Evolutionary conservation across 2,113 vertebrate species (phyloP).

Genomic region (Tichodroma muraria): DNA sequence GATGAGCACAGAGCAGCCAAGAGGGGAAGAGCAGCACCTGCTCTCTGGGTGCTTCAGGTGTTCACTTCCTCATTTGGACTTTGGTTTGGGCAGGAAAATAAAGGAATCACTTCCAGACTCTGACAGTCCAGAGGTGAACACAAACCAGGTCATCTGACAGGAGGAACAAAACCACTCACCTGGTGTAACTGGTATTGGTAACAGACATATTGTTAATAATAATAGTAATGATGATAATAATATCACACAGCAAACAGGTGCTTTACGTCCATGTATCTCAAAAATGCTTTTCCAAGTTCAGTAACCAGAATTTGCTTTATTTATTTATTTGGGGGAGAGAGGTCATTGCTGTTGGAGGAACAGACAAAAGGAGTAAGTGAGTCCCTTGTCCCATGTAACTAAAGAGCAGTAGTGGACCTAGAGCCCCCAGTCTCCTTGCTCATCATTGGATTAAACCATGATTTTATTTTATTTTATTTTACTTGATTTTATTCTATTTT

Average conservation of each 20-base stretch:
- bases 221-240: conserved; percentile 28
- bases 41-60: not conserved
- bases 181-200: not conserved
- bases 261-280: conserved; percentile 7
- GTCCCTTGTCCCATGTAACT: not conserved
- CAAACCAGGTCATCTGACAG: not conserved
- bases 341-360: not conserved
- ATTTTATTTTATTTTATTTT: not conserved
- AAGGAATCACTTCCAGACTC: not conserved
- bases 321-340: not conserved
- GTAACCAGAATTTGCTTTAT: conserved; percentile 1
- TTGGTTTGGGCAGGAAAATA: not conserved
- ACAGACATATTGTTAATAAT: not conserved
- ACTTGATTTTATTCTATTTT: not conserved
- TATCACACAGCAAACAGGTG: not conserved
- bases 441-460: not conserved
- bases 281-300: not conserved
- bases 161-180: not conserved
- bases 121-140: not conserved
- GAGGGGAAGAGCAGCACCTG: not conserved
- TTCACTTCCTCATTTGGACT: not conserved
- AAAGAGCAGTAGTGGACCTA: not conserved
- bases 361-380: not conserved
- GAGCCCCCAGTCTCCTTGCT: not conserved
- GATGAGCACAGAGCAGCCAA: not conserved